Evolutionary conservation across 1,140 invertebrate genomes (phyloP).

Genomic region (Plodia interpunctella): DNA sequence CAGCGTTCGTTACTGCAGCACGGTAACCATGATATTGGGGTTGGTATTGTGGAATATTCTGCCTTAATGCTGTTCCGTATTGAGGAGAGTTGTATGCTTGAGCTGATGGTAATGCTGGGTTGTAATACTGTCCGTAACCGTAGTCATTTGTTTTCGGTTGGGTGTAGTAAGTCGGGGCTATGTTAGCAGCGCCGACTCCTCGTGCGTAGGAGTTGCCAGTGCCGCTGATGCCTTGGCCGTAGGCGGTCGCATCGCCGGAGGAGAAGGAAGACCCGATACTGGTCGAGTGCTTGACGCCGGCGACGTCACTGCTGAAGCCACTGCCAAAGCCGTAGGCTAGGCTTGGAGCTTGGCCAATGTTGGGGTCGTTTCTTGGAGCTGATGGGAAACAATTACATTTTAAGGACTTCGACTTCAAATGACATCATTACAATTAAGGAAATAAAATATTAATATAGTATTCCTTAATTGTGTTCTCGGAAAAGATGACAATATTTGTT

Average conservation of each 20-base stretch:
- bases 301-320: conserved; percentile 62
- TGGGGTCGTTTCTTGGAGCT: background rate
- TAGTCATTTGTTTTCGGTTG: conserved; percentile 14
- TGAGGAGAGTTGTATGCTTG: conserved; percentile 28
- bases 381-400: background rate
- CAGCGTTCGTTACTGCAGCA: background rate
- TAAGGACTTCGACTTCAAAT: too few relatives aligned
- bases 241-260: conserved; percentile 50
- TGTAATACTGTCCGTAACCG: background rate
- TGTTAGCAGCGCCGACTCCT: conserved; percentile 32
- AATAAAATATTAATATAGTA: too few relatives aligned
- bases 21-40: background rate
- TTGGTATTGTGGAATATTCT: conserved; percentile 7
- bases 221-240: conserved; percentile 36
- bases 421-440: too few relatives aligned
- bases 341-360: conserved; percentile 23
- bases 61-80: conserved; percentile 33
- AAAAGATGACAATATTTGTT: too few relatives aligned
- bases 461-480: too few relatives aligned
- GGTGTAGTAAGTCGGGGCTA: conserved; percentile 24
- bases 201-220: conserved; percentile 24
- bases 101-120: conserved; percentile 36
- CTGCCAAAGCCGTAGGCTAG: conserved; percentile 59
- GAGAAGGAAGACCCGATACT: conserved; percentile 52
- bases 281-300: conserved; percentile 54